phyloP scores from a whole-genome alignment of 2,797 vertebrate genomes.

The Rhinichthys osculus region DNA sequence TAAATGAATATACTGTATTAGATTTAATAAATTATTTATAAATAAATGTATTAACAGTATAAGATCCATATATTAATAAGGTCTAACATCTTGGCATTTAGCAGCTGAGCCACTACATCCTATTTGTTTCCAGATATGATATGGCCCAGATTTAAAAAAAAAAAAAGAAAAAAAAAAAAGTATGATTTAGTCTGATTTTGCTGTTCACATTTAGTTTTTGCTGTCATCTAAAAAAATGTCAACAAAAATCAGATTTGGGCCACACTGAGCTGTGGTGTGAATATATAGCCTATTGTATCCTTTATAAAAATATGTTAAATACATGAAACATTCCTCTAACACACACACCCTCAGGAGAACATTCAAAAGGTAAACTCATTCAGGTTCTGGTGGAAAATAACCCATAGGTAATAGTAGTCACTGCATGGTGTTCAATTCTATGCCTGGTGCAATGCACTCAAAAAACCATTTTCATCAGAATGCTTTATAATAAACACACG shows the following conservation, averaged over 20 bases:
- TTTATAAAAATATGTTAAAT: not conserved
- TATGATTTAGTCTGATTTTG: not conserved
- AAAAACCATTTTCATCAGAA: conserved; percentile 29
- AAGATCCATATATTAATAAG: not conserved
- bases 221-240: not conserved
- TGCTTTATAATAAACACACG: conserved; percentile 27
- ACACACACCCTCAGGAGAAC: not conserved
- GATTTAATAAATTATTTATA: too few species aligned
- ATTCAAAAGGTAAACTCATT: not conserved
- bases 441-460: conserved; percentile 10
- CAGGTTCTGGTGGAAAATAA: conserved; percentile 14
- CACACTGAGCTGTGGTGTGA: not conserved
- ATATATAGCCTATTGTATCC: not conserved
- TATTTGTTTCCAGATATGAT: not conserved
- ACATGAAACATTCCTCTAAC: not conserved
- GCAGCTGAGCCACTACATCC: not conserved
- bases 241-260: not conserved
- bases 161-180: not conserved
- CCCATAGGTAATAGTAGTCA: not conserved
- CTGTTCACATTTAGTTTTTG: not conserved
- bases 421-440: conserved; percentile 19
- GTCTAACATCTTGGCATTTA: not conserved
- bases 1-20: too few species aligned
- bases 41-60: not conserved
- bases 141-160: not conserved